Conservation (phyloP, 2,888 invertebrate genomes). For the Melikaiella ostensackeni region DNA sequence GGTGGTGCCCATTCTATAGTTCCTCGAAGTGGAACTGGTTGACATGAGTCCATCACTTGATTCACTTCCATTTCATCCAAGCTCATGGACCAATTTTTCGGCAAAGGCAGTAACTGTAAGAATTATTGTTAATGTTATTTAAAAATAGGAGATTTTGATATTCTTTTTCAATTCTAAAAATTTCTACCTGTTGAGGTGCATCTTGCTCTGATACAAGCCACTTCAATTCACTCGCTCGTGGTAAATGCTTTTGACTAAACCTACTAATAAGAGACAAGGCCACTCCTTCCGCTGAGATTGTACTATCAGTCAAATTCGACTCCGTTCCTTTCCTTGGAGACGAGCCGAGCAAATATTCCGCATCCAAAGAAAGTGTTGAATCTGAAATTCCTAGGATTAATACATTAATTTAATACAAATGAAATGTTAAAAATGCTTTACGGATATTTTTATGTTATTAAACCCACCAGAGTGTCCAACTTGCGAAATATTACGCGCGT, state of each 20-base stretch:
- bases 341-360: conserved; percentile 78
- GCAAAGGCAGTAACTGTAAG: conserved; percentile 84
- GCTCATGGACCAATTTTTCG: conserved; percentile 84
- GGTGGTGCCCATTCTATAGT: conserved; percentile 92
- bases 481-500: conserved; percentile 76
- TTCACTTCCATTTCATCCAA: conserved; percentile 82
- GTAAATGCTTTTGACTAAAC: conserved; percentile 87
- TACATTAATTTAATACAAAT: not conserved
- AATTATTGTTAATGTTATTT: conserved; percentile 41
- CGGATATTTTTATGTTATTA: not conserved
- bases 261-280: conserved; percentile 87
- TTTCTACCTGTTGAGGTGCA: conserved; percentile 82
- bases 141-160: not conserved
- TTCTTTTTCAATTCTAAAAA: not conserved
- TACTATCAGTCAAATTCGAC: conserved; percentile 75
- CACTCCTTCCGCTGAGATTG: conserved; percentile 87
- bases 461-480: conserved; percentile 66
- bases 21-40: conserved; percentile 82
- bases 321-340: conserved; percentile 76
- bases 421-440: not conserved
- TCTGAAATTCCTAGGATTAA: conserved; percentile 79
- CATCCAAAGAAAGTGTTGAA: conserved; percentile 83
- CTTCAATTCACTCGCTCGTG: conserved; percentile 87
- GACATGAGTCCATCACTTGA: conserved; percentile 70
- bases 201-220: conserved; percentile 90